A percentile compares a stretch with the other conserved stretches of the same genome.
Evolutionary conservation across 2,888 invertebrate genomes (phyloP).

Genomic region (Drosophila algonquin): DNA sequence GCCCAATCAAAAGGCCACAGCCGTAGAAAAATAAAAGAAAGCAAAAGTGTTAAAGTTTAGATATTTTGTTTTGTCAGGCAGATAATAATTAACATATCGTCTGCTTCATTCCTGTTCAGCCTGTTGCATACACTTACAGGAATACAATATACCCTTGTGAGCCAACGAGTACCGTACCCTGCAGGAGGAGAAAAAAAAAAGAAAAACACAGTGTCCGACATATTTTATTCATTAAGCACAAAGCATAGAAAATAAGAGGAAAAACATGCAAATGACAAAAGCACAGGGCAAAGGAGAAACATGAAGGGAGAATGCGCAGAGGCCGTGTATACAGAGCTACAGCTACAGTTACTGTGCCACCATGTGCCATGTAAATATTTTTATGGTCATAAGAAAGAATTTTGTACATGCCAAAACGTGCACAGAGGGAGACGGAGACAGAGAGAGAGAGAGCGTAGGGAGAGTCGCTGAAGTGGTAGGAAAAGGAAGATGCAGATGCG

Average conservation of each 20-base stretch:
- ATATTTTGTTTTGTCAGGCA: no score
- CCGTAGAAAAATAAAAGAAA: no score
- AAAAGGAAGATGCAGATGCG: constrained; percentile 40
- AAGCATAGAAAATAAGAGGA: constrained; percentile 48
- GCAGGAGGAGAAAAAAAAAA: constrained; percentile 22
- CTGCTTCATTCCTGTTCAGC: neutral
- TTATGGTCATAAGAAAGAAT: constrained; percentile 80
- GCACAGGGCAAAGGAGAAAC: neutral
- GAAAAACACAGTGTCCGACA: constrained; percentile 69
- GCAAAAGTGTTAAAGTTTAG: neutral
- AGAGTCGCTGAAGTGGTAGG: neutral
- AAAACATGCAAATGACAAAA: constrained; percentile 77
- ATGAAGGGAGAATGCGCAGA: neutral
- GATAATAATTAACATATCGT: no score
- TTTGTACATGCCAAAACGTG: constrained; percentile 53
- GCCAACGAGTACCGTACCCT: neutral
- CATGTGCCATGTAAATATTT: constrained; percentile 74
- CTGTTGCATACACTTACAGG: neutral
- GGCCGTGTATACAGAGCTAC: constrained; percentile 8
- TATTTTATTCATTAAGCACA: constrained; percentile 79
- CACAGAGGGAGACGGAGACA: constrained; percentile 53
- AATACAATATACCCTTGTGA: neutral
- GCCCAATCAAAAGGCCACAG: no score
- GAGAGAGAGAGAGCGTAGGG: constrained; percentile 28
- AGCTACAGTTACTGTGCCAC: constrained; percentile 6